Conservation (phyloP, 2,113 vertebrate species). For the Channa maculata region DNA sequence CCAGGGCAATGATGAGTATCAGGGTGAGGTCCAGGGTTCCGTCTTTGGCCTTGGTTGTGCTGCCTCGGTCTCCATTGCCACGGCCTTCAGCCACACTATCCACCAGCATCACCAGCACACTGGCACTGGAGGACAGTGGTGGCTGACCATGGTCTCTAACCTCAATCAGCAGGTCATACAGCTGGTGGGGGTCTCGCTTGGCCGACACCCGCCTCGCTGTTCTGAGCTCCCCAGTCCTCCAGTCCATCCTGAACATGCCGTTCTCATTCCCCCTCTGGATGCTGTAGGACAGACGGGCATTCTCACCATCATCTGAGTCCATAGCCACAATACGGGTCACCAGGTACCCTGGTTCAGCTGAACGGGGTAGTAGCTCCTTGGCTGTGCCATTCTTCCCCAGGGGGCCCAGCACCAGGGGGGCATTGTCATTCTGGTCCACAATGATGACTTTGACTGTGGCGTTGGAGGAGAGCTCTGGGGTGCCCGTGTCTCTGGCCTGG, state of each 20-base stretch:
- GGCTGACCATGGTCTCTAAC: constrained; percentile 96
- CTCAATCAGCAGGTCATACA: constrained; percentile 93
- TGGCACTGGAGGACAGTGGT: constrained; percentile 92
- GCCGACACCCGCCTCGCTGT: constrained; percentile 89
- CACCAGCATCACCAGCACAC: constrained; percentile 90
- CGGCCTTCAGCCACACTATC: constrained; percentile 88
- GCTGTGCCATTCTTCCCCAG: constrained; percentile 93
- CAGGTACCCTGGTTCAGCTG: constrained; percentile 94
- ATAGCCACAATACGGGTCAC: constrained; percentile 93
- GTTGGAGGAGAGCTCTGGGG: constrained; percentile 88
- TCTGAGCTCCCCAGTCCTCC: constrained; percentile 94
- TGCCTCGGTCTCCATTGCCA: constrained; percentile 55
- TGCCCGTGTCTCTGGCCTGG: constrained; percentile 89
- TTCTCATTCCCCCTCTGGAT: constrained; percentile 94
- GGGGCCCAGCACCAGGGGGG: constrained; percentile 91
- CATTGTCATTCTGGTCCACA: constrained; percentile 97
- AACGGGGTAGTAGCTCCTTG: constrained; percentile 90
- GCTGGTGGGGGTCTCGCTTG: constrained; percentile 91
- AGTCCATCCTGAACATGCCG: constrained; percentile 95
- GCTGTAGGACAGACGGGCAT: constrained; percentile 94
- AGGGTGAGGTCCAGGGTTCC: constrained; percentile 92
- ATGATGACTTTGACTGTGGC: constrained; percentile 93
- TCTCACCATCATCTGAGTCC: constrained; percentile 96
- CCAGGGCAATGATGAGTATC: constrained; percentile 96
- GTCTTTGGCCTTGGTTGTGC: constrained; percentile 82